Base-by-base conservation (phyloP, 1,140 invertebrate genomes). In the Drusus annulatus region DNA sequence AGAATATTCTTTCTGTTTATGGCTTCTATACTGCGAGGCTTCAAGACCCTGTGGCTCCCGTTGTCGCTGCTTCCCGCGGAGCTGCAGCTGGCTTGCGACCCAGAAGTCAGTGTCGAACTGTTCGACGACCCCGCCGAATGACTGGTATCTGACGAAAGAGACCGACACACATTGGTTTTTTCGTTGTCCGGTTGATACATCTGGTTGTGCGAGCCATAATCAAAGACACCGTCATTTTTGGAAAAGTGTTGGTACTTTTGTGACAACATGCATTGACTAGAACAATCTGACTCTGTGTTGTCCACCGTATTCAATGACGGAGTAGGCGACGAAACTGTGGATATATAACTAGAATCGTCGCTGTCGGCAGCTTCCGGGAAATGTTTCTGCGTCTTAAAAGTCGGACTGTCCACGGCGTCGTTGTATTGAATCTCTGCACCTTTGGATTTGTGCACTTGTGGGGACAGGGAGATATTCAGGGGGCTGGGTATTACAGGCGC, bases 1-100 rank as follows among this genome's bases (percentile, higher is more conserved):
- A 97, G 87, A 71, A 97, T 96, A 87, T 96, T 97, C 86, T 96
- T 95, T 19, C 95, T 91, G 86, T 96, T 96, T 54, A 95, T 94
- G 3, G 94, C 94, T 86, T 95, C 94, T 51, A 96, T 93, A 86
- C 92, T 94, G 80, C 94, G 91, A 1, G 93, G 90, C 87, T 96
- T 96, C 23, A 96, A 89, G 76, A 96, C 91, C 82, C 93, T 90
- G 76, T 90, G 25, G 5, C 25, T 90, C 68, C 90, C 91, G 82
- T 89, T 90, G 86, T 91, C 91, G 82, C 89, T 89, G 91, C 91
- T 92, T 86, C 91, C 91, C 83, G 92, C 86, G n/a, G 91, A 92
- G 83, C 91, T 92, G 85, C 92, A 92, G 84, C 92, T 93, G 25
- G 93, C 92, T 86, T 93, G 93, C 0, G 93, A 93, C 8, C 92